Evolutionary conservation across 1,140 invertebrate genomes (phyloP).

Genomic region (Himalopsyche phryganea): DNA sequence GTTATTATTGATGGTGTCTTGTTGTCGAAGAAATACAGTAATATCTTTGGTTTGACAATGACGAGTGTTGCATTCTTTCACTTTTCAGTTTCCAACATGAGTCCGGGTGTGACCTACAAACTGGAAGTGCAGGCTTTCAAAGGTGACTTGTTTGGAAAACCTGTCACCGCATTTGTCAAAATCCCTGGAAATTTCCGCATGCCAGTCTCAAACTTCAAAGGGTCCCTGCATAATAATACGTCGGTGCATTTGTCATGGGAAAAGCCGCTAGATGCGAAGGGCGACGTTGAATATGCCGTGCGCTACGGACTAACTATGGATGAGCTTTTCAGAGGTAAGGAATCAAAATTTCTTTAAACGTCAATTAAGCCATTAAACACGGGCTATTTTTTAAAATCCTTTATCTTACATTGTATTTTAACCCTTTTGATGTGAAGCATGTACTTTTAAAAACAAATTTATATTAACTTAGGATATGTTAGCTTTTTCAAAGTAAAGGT

Average conservation of each 20-base stretch:
- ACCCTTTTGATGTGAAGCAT: too few species aligned
- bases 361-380: too few species aligned
- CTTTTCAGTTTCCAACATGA: constrained; percentile 42
- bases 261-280: constrained; percentile 50
- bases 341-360: neutral
- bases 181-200: constrained; percentile 59
- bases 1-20: too few species aligned
- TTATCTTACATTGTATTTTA: too few species aligned
- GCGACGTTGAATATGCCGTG: constrained; percentile 61
- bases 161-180: constrained; percentile 46
- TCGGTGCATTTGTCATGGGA: constrained; percentile 65
- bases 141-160: constrained; percentile 57
- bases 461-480: too few species aligned
- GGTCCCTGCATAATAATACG: constrained; percentile 55
- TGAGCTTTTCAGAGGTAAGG: constrained; percentile 51
- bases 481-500: too few species aligned
- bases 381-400: too few species aligned
- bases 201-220: constrained; percentile 48
- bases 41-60: too few species aligned
- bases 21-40: too few species aligned
- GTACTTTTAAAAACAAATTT: too few species aligned
- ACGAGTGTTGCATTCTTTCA: neutral
- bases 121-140: constrained; percentile 63
- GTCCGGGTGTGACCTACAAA: constrained; percentile 55
- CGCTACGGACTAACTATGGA: constrained; percentile 56